A percentile compares a stretch with the other conserved stretches of the same genome.
Evolutionary conservation across 2,797 vertebrate genomes (phyloP).

Genomic region (Sphenodon punctatus): DNA sequence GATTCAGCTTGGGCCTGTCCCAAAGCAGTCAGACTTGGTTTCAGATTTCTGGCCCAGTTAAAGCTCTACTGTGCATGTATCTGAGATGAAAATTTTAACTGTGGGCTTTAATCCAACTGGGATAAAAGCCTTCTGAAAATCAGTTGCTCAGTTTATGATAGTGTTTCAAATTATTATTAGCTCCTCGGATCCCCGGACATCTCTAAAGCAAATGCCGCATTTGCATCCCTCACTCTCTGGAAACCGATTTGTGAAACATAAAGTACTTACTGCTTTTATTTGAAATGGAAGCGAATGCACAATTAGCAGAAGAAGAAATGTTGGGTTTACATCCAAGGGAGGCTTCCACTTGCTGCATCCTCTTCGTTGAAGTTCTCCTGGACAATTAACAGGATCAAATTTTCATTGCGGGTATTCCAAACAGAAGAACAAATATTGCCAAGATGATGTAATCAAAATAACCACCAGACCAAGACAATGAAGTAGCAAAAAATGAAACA

Average conservation of each 20-base stretch:
- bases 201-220: neutral
- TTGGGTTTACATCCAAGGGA: neutral
- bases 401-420: neutral
- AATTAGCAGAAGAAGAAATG: neutral
- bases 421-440: too few relatives aligned
- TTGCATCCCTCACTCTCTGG: neutral
- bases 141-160: accelerated
- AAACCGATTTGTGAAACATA: neutral
- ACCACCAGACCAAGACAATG: too few relatives aligned
- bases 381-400: neutral
- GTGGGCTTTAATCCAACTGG: too few relatives aligned
- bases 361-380: neutral
- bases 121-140: too few relatives aligned
- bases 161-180: too few relatives aligned
- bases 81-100: too few relatives aligned
- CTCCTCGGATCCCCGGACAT: accelerated
- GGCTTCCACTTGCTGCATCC: accelerated
- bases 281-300: neutral
- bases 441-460: too few relatives aligned
- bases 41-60: too few relatives aligned
- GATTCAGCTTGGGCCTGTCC: too few relatives aligned
- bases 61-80: too few relatives aligned
- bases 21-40: too few relatives aligned
- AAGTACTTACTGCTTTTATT: neutral
- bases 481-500: too few relatives aligned